Conservation (phyloP, 2,888 invertebrate genomes). For the Hirudinaria manillensis region DNA sequence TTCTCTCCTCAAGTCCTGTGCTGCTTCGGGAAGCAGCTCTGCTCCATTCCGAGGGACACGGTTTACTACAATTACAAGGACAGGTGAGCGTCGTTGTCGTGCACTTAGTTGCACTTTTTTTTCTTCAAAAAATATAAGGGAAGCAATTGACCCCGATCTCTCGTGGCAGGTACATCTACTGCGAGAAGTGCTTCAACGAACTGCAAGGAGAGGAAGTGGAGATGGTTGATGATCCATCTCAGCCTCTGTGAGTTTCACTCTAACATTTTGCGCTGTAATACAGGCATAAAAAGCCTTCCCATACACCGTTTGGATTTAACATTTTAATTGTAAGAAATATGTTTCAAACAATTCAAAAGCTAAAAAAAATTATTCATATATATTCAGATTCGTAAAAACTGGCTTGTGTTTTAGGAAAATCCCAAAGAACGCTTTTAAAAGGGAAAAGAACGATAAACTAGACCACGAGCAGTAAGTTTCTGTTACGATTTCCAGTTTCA, state of each 20-base stretch:
- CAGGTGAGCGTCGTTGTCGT: conserved; percentile 62
- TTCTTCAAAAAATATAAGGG: neutral
- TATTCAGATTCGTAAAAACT: too few species aligned
- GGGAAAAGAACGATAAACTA: conserved; percentile 96
- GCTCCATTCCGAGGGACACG: conserved; percentile 91
- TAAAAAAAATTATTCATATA: too few species aligned
- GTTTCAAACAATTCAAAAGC: too few species aligned
- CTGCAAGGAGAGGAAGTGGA: conserved; percentile 96
- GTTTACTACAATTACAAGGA: conserved; percentile 97
- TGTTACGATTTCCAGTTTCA: neutral
- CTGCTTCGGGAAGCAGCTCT: conserved; percentile 92
- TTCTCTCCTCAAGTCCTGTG: conserved; percentile 98
- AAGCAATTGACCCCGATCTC: neutral
- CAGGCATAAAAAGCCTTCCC: too few species aligned
- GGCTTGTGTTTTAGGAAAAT: conserved; percentile 72
- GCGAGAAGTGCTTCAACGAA: conserved; percentile 99
- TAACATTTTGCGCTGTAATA: neutral
- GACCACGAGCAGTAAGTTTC: conserved; percentile 76
- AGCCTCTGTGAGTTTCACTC: conserved; percentile 40
- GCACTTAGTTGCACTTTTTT: neutral
- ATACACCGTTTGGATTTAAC: too few species aligned
- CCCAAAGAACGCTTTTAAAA: conserved; percentile 91
- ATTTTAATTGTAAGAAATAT: too few species aligned
- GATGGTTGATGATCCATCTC: conserved; percentile 87
- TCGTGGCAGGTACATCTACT: conserved; percentile 84